These are phyloP conservation scores for Mesocentrotus franciscanus DNA, from an alignment of 53 echinoderm and acorn worm genomes.

Conservation along the genomic window DNA sequence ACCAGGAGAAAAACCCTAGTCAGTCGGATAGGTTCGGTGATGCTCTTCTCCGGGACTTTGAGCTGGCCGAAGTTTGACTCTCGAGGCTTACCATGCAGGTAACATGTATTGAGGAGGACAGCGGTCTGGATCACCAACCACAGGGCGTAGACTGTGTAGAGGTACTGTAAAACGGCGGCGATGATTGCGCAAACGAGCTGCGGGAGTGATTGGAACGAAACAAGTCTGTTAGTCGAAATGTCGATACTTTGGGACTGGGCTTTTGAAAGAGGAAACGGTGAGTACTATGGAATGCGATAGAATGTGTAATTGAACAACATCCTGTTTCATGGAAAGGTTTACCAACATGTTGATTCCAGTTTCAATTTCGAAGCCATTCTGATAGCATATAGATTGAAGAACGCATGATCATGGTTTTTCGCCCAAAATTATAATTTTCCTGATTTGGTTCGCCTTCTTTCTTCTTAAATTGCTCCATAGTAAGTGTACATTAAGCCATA, in stretches of 20 bases:
- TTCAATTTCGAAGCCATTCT: too few species aligned
- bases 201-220: background rate
- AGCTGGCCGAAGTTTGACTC: background rate
- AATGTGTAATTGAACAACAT: too few species aligned
- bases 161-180: background rate
- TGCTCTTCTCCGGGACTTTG: constrained; percentile 1
- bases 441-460: too few species aligned
- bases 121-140: constrained; percentile 51
- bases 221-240: background rate
- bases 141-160: constrained; percentile 37
- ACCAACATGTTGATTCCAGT: too few species aligned
- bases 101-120: constrained; percentile 30
- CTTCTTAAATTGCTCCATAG: too few species aligned
- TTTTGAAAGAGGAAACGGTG: too few species aligned
- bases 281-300: too few species aligned
- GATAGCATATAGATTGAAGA: too few species aligned
- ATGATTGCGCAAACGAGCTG: constrained; percentile 30
- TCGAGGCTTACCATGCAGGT: constrained; percentile 46
- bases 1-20: background rate
- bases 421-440: too few species aligned
- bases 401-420: too few species aligned
- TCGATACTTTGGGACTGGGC: background rate
- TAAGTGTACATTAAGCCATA: too few species aligned
- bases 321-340: too few species aligned
- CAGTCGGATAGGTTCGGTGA: background rate